Evolutionary conservation across 1,140 invertebrate genomes (phyloP).

Genomic region (Drosophila nasuta): DNA sequence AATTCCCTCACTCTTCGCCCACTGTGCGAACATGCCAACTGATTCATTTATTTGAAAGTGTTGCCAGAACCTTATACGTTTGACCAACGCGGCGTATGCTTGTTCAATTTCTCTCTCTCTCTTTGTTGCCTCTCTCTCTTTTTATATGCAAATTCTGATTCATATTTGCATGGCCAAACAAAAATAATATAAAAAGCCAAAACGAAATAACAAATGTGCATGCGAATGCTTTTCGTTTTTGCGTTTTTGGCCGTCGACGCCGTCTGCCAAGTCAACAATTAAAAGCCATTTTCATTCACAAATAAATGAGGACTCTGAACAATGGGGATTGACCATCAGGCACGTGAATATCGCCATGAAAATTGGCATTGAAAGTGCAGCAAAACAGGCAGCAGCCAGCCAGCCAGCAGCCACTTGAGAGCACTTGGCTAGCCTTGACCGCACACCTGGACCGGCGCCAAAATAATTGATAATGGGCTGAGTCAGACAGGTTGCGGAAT

Average conservation of each 20-base stretch:
- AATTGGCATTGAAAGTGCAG: constrained; percentile 8
- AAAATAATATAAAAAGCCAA: constrained; percentile 28
- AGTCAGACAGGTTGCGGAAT: background rate
- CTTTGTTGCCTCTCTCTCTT: too few species aligned
- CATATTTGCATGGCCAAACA: constrained; percentile 64
- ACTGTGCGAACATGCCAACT: constrained; percentile 52
- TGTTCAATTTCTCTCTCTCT: constrained; percentile 12
- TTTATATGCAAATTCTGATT: constrained; percentile 36
- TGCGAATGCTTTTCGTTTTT: constrained; percentile 44
- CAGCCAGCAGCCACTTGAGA: constrained; percentile 2
- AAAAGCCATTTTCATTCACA: constrained; percentile 75
- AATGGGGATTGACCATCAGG: constrained; percentile 23
- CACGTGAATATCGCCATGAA: constrained; percentile 52
- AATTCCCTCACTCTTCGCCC: constrained; percentile 7
- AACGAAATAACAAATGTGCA: constrained; percentile 51
- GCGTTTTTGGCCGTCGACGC: background rate
- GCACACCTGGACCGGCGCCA: constrained; percentile 32
- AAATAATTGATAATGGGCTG: constrained; percentile 4
- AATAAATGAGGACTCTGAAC: constrained; percentile 34
- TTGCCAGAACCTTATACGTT: constrained; percentile 23
- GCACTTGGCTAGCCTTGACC: constrained; percentile 34
- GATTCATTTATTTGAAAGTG: constrained; percentile 58
- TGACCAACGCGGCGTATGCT: constrained; percentile 70
- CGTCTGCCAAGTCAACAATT: constrained; percentile 65
- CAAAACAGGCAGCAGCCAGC: background rate